Conservation (phyloP, 2,888 invertebrate genomes). For the Ophion obscuratus region DNA sequence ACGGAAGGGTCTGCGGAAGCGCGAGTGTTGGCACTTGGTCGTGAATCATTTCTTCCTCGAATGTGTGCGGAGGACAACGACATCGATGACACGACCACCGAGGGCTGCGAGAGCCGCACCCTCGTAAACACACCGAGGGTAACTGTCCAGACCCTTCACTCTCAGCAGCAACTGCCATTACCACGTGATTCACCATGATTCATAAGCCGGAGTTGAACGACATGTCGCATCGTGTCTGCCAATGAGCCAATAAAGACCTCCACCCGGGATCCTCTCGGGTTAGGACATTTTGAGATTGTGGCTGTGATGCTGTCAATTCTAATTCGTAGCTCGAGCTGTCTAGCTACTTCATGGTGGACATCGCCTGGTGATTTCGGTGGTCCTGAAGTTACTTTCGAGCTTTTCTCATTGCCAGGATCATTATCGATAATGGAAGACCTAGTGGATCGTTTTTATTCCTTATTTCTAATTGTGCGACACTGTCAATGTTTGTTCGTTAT, state of each 20-base stretch:
- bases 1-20: constrained; percentile 30
- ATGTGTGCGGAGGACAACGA: background rate
- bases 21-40: constrained; percentile 31
- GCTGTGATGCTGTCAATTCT: no score
- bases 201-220: constrained; percentile 16
- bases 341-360: no score
- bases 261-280: no score
- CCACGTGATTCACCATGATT: constrained; percentile 33
- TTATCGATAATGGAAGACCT: no score
- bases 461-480: background rate
- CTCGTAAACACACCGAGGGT: constrained; percentile 15
- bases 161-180: background rate
- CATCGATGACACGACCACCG: constrained; percentile 39
- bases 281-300: no score
- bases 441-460: background rate
- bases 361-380: no score
- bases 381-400: no score
- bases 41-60: constrained; percentile 48
- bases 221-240: background rate
- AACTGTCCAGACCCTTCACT: constrained; percentile 6
- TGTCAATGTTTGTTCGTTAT: background rate
- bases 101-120: constrained; percentile 44
- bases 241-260: background rate
- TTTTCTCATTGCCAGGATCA: no score
- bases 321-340: no score